Base-by-base conservation (phyloP, 2,113 vertebrate species). In the Glaucidium brasilianum region DNA sequence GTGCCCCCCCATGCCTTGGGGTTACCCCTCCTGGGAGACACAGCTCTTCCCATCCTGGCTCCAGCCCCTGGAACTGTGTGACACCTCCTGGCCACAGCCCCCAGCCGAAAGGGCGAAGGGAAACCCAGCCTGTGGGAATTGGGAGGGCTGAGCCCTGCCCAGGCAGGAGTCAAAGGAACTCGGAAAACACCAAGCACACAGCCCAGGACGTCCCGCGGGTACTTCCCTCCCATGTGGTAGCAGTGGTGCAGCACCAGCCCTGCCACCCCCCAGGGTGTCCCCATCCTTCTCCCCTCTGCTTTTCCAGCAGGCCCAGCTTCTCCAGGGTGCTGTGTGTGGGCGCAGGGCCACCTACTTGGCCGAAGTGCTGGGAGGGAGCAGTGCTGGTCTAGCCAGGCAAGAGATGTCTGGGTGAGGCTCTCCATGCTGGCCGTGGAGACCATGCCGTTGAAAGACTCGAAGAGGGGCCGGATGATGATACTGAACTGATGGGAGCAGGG, bases 381-480 rank as follows among this genome's bases (percentile, higher is more conserved):
- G 97, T 99, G 98, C 84, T 99, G 99, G 72, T 99, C 99, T 98
- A 99, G 96, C 99, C 99, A 99, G 94, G 99, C 97, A 2, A 99
- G 97, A 1, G 99, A 99, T 8, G 99, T 99, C 55, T 98, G 98
- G 19, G 98, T 99, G 91, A 99, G 98, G 89, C 99, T 99, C 53
- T 99, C 98, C 89, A 99, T 94, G 88, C 98, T 99, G 82, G 98
- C 98, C 0, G 99, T 99, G 93, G 99, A 99, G 89, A 99, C 99
- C 99, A 99, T 99, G 49, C 98, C 98, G 1, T 99, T 99, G 97
- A 99, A 99, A 50, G 99, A 99, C 96, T 99, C 99, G 3, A 99
- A 99, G 82, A 99, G 98, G 4, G 99, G 99, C 74, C 99, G 98
- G 60, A 99, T 99, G 96, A 99, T 98, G 94, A 99, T 95, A 62